Conservation (phyloP, 2,113 vertebrate species). For the Ceratotherium simum region DNA sequence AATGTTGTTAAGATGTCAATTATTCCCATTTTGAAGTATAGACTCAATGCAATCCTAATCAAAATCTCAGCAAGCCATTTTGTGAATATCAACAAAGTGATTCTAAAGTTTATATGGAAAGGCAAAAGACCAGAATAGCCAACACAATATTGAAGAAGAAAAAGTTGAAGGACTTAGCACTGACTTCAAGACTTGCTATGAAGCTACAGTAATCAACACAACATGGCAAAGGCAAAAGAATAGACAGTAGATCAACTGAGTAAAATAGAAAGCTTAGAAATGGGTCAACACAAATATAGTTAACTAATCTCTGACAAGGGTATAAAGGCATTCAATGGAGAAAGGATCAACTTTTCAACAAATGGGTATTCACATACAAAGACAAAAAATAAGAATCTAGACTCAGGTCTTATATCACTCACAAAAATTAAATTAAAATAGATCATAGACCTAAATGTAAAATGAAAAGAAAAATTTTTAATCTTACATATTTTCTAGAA, state of each 20-base stretch:
- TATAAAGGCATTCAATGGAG: background rate
- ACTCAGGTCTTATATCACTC: background rate
- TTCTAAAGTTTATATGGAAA: background rate
- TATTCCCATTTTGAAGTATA: background rate
- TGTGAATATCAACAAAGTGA: background rate
- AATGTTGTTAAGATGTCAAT: background rate
- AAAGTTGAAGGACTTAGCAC: background rate
- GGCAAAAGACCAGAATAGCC: background rate
- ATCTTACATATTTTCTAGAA: background rate
- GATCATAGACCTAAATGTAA: background rate
- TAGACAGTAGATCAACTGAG: background rate
- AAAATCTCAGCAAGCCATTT: background rate
- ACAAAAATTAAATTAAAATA: background rate
- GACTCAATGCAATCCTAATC: background rate
- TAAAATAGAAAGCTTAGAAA: background rate
- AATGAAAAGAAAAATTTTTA: background rate
- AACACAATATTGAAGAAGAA: background rate
- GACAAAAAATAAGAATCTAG: background rate
- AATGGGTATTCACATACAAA: background rate
- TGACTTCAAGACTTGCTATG: background rate
- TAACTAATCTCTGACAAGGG: background rate
- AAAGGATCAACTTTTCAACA: background rate
- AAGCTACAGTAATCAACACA: background rate
- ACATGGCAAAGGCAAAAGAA: background rate
- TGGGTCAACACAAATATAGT: background rate